Base-by-base conservation (phyloP, 2,113 vertebrate species). In the Campylomormyrus numenius region DNA sequence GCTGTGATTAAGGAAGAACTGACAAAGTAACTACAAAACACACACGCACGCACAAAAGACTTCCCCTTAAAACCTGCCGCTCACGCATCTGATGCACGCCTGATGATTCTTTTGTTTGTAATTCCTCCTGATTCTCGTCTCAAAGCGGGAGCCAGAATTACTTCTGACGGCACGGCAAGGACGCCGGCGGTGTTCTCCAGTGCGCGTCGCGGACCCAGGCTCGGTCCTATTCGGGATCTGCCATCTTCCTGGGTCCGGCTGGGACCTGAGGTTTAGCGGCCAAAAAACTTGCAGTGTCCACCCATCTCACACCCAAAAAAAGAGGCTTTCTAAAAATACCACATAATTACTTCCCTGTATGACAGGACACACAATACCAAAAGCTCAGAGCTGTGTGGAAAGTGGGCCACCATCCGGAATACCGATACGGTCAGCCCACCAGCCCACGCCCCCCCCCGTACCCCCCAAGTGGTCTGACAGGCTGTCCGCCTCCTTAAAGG, bases 1-100 rank as follows among this genome's bases (percentile, higher is more conserved):
- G 88, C 77, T 90, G 88, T 90, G 88, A 90, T 89, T 90, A 90
- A 90, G 53, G 90, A 56, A 50, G 77, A 89, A 88, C 66, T 80
- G 90, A 83, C 89, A 90, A 70, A 88, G 53, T 49, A 74, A 85
- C 89, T 56, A 62, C 31, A 74, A 83, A 53, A 48, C 80, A 62
- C 80, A 58, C 50, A 85, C 52, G 45, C 80, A 49, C 39, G 52
- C 50, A 85, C 53, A 88, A 88, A 77, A 70, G 70, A 27, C 27
- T 77, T 90, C 88, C 83, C 49, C 50, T 39, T 89, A 58, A 84
- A 89, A 89, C 83, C 77, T 89, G 89, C 49, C 50, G 39, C 74
- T 52, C n/a, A 50, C 35, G 49, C 31, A 53, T 83, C 17, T 80
- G 74, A 89, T 89, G 89, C 89, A 6, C 35, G 24, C 19, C 83